A percentile compares a stretch with the other conserved stretches of the same genome.
These are phyloP conservation scores for Saiga tatarica DNA, from an alignment of 2,113 vertebrate genomes.

Conservation along the genomic window DNA sequence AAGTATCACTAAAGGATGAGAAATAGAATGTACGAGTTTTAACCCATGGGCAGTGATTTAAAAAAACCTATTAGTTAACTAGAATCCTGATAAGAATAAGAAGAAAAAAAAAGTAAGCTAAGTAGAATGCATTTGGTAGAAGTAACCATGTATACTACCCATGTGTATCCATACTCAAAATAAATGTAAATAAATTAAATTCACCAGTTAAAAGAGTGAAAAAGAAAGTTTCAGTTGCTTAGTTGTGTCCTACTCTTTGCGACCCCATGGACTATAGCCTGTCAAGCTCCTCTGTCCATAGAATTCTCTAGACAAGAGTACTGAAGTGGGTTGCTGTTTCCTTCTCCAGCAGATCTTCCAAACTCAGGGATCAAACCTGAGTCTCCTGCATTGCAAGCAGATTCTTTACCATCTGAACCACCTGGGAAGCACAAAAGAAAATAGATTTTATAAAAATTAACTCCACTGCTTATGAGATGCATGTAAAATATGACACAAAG, in stretches of 20 bases:
- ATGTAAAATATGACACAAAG: too few species aligned
- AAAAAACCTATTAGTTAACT: background rate
- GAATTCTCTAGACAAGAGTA: too few species aligned
- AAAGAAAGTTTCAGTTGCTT: background rate
- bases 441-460: too few species aligned
- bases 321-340: too few species aligned
- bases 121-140: background rate
- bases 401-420: too few species aligned
- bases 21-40: slow-evolving; percentile 2
- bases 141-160: background rate
- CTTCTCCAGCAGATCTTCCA: too few species aligned
- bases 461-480: too few species aligned
- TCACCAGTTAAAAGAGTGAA: background rate
- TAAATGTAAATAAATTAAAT: background rate
- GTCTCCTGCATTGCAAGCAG: too few species aligned
- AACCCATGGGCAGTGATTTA: background rate
- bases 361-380: too few species aligned
- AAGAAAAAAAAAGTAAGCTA: background rate
- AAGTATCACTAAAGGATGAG: background rate
- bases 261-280: too few species aligned
- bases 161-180: background rate
- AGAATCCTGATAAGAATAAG: background rate
- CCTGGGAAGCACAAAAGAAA: too few species aligned
- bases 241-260: background rate
- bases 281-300: too few species aligned